Conservation (phyloP, 2,797 vertebrate genomes). For the Mormyrus hasselquistii region DNA sequence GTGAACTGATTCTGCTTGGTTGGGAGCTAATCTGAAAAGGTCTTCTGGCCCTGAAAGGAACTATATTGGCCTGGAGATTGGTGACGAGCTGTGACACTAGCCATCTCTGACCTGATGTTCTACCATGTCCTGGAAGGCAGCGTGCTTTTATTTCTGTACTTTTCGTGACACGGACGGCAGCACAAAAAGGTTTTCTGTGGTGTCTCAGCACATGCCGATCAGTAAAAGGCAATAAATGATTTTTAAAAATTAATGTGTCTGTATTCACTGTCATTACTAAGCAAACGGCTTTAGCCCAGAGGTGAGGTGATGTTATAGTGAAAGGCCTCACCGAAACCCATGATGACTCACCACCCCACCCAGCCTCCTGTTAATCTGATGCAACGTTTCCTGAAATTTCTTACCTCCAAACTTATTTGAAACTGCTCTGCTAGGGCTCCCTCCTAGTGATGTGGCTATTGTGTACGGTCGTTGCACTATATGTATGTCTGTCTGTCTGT, state of each 20-base stretch:
- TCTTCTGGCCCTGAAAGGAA: neutral
- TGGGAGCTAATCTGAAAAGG: neutral
- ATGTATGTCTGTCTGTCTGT: neutral
- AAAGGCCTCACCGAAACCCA: constrained; percentile 35
- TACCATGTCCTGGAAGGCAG: neutral
- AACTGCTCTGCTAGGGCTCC: neutral
- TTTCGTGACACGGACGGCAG: neutral
- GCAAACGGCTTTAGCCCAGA: neutral
- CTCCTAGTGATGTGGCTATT: neutral
- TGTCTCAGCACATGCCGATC: neutral
- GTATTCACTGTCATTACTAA: neutral
- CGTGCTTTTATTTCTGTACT: neutral
- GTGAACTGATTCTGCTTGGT: neutral
- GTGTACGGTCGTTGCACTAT: neutral
- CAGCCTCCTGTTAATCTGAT: constrained; percentile 20
- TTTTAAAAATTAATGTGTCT: neutral
- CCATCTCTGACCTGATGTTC: neutral
- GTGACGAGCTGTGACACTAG: neutral
- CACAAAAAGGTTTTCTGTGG: neutral
- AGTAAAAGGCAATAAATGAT: neutral
- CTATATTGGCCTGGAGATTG: neutral
- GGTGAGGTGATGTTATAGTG: constrained; percentile 15
- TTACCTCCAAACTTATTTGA: neutral
- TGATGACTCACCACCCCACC: constrained; percentile 32
- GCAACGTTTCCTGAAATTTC: neutral